Conservation (phyloP, 2,888 invertebrate species). For the Sturmia bella region DNA sequence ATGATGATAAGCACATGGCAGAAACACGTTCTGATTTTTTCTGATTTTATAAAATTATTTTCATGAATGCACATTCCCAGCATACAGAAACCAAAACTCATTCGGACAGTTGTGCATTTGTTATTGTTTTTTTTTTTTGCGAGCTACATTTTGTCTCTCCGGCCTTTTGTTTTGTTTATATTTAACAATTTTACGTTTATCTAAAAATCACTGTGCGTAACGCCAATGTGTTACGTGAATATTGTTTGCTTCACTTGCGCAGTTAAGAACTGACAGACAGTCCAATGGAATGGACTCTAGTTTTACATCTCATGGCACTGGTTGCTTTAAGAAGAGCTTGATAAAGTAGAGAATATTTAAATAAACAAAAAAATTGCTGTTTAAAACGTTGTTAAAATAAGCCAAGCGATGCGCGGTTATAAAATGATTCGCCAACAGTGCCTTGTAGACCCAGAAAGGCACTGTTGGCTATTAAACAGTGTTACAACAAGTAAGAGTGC, state of each 20-base stretch:
- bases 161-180: slow-evolving; percentile 3
- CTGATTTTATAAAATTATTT: slow-evolving; percentile 10
- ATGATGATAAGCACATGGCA: slow-evolving; percentile 48
- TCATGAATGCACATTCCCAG: slow-evolving; percentile 46
- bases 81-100: not conserved
- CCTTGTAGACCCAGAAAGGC: not conserved
- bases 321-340: slow-evolving; percentile 1
- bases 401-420: slow-evolving; percentile 22
- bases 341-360: slow-evolving; percentile 9
- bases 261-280: slow-evolving; percentile 12
- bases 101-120: slow-evolving; percentile 6
- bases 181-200: slow-evolving; percentile 46
- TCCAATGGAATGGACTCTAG: not conserved
- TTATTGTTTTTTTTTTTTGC: not conserved
- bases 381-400: slow-evolving; percentile 18
- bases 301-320: not conserved
- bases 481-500: not conserved
- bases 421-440: slow-evolving; percentile 13
- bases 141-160: slow-evolving; percentile 13
- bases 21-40: slow-evolving; percentile 49
- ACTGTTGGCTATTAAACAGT: slow-evolving; percentile 2
- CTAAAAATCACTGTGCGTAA: slow-evolving; percentile 60
- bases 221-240: slow-evolving; percentile 35
- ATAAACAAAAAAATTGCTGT: not conserved
- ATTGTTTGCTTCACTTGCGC: not conserved